Evolutionary conservation across 2,797 vertebrate genomes (phyloP).

Genomic region (Smutsia gigantea): DNA sequence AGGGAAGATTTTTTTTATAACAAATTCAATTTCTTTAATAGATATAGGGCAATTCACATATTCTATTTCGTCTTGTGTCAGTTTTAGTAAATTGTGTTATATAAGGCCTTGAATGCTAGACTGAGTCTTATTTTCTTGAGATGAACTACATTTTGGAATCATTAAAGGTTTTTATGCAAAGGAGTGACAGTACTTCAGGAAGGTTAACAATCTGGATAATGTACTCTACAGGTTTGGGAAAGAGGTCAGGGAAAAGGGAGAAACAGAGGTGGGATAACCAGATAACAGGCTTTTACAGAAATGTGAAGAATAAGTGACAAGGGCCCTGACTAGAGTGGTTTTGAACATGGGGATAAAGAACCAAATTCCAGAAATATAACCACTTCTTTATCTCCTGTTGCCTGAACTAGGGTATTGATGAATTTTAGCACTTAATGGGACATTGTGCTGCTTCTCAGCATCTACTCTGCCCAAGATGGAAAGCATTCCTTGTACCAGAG

Average conservation of each 20-base stretch:
- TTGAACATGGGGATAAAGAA: slow-evolving; percentile 25
- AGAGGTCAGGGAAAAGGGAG: background rate
- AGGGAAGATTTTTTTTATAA: background rate
- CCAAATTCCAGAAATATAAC: slow-evolving; percentile 60
- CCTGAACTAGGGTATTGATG: slow-evolving; percentile 59
- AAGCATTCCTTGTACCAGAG: slow-evolving; percentile 68
- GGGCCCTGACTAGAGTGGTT: background rate
- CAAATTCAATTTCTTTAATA: slow-evolving; percentile 28
- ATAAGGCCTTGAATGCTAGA: background rate
- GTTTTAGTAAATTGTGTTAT: slow-evolving; percentile 11
- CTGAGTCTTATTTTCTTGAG: slow-evolving; percentile 24
- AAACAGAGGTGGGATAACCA: background rate
- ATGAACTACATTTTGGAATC: slow-evolving; percentile 22
- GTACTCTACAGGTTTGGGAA: background rate
- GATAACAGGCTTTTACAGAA: slow-evolving; percentile 22
- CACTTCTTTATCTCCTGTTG: slow-evolving; percentile 51
- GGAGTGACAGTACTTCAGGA: background rate
- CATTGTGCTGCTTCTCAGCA: slow-evolving; percentile 10
- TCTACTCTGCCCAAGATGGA: slow-evolving; percentile 35
- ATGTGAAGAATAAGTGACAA: slow-evolving; percentile 12
- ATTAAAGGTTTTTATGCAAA: slow-evolving; percentile 8
- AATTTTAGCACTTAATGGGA: slow-evolving; percentile 52
- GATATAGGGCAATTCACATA: background rate
- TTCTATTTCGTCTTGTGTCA: slow-evolving; percentile 57
- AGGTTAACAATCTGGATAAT: background rate